Conservation (phyloP, 2,113 vertebrate genomes). For the Daphoenositta chrysoptera region DNA sequence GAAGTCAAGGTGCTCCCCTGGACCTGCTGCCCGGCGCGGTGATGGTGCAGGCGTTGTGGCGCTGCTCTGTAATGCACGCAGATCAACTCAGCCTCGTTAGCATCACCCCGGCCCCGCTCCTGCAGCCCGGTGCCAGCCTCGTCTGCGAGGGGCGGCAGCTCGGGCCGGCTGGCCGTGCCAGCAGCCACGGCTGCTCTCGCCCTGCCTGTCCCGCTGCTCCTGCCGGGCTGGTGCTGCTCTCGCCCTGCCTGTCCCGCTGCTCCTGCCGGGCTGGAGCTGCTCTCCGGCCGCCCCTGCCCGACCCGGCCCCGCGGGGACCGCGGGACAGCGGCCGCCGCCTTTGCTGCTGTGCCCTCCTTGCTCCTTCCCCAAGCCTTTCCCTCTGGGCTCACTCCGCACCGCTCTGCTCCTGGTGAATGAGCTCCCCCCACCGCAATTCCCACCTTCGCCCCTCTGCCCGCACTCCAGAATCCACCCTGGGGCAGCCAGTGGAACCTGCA, state of each 20-base stretch:
- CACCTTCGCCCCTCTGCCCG: background rate
- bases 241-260: no score
- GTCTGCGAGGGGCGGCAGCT: constrained; percentile 22
- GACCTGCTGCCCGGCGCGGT: background rate
- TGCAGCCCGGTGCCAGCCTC: constrained; percentile 37
- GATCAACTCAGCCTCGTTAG: constrained; percentile 29
- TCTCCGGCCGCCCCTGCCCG: background rate
- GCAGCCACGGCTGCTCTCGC: constrained; percentile 18
- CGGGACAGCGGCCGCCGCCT: background rate
- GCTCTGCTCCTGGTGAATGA: background rate
- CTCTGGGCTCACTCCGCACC: no score
- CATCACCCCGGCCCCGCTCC: background rate
- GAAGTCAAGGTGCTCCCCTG: constrained; percentile 52
- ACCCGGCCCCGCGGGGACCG: fast-evolving
- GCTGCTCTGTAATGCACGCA: background rate
- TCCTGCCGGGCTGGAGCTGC: background rate
- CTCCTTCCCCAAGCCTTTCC: background rate
- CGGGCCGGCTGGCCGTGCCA: background rate
- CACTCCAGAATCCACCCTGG: background rate
- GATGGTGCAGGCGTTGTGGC: background rate
- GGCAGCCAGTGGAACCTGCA: background rate
- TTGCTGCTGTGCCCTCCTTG: fast-evolving
- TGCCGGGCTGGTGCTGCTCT: no score
- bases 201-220: background rate
- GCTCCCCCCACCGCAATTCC: background rate